Conservation (phyloP, 2,888 invertebrate genomes). For the Podotricha telesiphe region DNA sequence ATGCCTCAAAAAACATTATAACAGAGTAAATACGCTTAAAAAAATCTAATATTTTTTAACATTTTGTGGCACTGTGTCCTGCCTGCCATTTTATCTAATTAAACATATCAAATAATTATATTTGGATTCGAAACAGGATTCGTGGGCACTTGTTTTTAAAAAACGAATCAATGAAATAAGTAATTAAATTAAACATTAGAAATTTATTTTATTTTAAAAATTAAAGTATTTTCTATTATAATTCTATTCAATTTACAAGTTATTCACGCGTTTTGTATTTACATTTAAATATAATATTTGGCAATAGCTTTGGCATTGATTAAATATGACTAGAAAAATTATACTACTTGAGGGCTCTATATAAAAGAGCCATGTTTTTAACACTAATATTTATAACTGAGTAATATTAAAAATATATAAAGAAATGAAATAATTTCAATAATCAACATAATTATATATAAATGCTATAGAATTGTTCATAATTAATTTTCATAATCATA, state of each 20-base stretch:
- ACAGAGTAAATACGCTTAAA: too few species aligned
- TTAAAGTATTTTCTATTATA: too few species aligned
- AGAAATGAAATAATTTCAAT: conserved; percentile 4
- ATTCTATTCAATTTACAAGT: neutral
- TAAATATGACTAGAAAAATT: conserved; percentile 39
- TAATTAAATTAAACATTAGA: neutral
- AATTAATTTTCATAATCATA: neutral
- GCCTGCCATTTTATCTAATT: too few species aligned
- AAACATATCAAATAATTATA: too few species aligned
- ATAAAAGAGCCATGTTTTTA: neutral
- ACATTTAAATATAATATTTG: conserved; percentile 32
- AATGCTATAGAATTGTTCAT: conserved; percentile 8
- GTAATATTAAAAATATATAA: neutral
- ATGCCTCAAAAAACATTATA: too few species aligned
- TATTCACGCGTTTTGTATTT: conserved; percentile 15
- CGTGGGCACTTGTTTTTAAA: too few species aligned
- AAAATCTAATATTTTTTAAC: too few species aligned
- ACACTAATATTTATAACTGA: neutral
- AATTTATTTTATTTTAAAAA: neutral
- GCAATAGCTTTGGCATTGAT: conserved; percentile 39
- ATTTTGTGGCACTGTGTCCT: too few species aligned
- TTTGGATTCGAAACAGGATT: too few species aligned
- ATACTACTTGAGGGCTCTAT: conserved; percentile 5
- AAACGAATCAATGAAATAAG: too few species aligned
- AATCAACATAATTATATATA: neutral